Conservation (phyloP, 1,140 invertebrate species). For the Lepidurus apus region DNA sequence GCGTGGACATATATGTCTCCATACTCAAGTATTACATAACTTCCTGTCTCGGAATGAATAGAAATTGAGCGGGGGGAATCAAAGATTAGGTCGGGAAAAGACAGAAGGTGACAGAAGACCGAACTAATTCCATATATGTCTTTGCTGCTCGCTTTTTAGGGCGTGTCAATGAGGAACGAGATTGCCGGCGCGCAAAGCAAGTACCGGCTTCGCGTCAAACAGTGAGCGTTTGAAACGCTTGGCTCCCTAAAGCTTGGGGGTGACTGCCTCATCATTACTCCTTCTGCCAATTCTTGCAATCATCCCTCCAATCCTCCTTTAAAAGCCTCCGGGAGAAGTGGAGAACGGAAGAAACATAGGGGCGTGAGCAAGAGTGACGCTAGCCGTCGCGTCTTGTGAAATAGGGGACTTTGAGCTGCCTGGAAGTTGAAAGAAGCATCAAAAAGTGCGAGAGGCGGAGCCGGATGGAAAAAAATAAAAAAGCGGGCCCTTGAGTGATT, state of each 20-base stretch:
- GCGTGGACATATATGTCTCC: no score
- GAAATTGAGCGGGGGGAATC: no score
- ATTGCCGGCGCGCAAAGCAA: background rate
- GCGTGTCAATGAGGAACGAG: conserved; percentile 3
- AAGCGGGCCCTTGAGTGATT: background rate
- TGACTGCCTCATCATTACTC: background rate
- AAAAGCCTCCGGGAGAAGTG: background rate
- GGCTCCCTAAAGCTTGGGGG: background rate
- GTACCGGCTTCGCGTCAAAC: conserved; percentile 1
- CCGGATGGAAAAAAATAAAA: background rate
- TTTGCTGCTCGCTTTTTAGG: background rate
- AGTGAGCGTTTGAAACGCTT: background rate
- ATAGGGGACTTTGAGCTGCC: no score
- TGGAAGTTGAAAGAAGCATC: no score
- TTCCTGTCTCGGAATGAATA: no score
- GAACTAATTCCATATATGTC: background rate
- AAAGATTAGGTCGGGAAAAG: background rate
- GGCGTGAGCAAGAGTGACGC: no score
- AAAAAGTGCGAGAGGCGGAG: background rate
- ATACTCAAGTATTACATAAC: no score
- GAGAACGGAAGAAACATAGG: no score
- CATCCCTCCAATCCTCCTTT: background rate
- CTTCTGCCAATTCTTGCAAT: background rate
- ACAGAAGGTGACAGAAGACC: background rate
- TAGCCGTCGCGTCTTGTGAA: no score